These are phyloP conservation scores for Oryctolagus cuniculus DNA, from an alignment of 2,113 vertebrate genomes.

Conservation along the genomic window DNA sequence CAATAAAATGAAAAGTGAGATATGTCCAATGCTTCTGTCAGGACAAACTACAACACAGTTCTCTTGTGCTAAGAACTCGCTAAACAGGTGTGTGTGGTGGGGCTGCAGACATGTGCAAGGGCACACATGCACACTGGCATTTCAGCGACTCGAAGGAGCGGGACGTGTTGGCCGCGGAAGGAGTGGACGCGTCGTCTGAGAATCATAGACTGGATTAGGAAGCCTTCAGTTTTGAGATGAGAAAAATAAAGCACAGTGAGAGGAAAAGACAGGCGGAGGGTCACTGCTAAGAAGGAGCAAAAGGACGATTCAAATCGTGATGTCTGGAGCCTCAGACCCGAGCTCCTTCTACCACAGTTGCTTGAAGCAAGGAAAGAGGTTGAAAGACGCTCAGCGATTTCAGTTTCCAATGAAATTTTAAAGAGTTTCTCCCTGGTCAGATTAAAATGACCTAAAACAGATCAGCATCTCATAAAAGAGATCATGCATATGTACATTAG, in stretches of 20 bases:
- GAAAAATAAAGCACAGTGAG: neutral
- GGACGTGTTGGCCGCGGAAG: neutral
- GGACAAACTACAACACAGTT: neutral
- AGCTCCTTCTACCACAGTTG: neutral
- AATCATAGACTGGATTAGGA: neutral
- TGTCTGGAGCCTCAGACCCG: neutral
- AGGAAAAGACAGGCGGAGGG: neutral
- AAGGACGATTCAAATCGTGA: neutral
- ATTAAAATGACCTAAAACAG: conserved; percentile 52
- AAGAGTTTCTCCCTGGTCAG: conserved; percentile 26
- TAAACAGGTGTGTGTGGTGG: neutral
- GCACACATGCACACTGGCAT: neutral
- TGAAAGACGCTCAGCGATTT: neutral
- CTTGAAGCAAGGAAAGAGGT: neutral
- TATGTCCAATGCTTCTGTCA: neutral
- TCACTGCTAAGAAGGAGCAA: neutral
- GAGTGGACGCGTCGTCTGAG: neutral
- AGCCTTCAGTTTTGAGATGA: neutral
- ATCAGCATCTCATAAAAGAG: conserved; percentile 5
- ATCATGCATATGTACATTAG: neutral
- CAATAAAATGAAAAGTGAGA: conserved; percentile 33
- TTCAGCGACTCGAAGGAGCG: neutral
- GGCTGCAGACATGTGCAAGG: neutral
- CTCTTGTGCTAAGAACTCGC: neutral
- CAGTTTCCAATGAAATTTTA: conserved; percentile 28